Evolutionary conservation across 2,888 invertebrate species (phyloP).

Genomic region (Acheta domesticus): DNA sequence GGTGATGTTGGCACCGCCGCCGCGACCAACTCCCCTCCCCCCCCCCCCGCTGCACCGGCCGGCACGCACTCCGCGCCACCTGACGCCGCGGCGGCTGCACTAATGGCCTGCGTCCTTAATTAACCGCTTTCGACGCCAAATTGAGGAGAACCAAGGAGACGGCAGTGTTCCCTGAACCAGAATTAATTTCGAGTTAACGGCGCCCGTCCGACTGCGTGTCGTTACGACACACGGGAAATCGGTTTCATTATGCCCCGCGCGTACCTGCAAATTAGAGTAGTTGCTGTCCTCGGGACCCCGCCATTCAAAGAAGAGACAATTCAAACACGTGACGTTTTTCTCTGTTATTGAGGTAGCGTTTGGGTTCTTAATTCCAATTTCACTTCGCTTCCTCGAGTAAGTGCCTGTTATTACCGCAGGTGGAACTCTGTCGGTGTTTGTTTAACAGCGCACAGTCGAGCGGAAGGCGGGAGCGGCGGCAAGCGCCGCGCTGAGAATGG

Average conservation of each 20-base stretch:
- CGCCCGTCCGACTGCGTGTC: background rate
- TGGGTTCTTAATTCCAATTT: conserved; percentile 3
- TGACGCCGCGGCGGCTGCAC: background rate
- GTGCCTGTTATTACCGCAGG: background rate
- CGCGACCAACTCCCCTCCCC: too few species aligned
- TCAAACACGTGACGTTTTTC: background rate
- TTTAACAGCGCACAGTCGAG: background rate
- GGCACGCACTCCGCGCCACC: background rate
- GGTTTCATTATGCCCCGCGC: background rate
- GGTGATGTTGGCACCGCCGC: too few species aligned
- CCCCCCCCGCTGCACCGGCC: background rate
- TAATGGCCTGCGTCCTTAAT: conserved; percentile 5
- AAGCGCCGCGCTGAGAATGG: too few species aligned
- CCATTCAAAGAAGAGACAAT: background rate
- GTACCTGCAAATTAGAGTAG: background rate
- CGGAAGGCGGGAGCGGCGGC: too few species aligned
- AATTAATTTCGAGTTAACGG: conserved; percentile 12
- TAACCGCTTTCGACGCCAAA: background rate
- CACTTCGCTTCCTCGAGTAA: background rate
- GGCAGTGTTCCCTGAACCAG: conserved; percentile 4
- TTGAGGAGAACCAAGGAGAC: conserved; percentile 11
- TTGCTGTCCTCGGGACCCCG: background rate
- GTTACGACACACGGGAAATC: background rate
- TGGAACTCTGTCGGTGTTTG: background rate
- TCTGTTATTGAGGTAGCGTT: background rate